These are phyloP conservation scores for Procambarus virginalis DNA, from an alignment of 1,140 invertebrate genomes.

Conservation along the genomic window DNA sequence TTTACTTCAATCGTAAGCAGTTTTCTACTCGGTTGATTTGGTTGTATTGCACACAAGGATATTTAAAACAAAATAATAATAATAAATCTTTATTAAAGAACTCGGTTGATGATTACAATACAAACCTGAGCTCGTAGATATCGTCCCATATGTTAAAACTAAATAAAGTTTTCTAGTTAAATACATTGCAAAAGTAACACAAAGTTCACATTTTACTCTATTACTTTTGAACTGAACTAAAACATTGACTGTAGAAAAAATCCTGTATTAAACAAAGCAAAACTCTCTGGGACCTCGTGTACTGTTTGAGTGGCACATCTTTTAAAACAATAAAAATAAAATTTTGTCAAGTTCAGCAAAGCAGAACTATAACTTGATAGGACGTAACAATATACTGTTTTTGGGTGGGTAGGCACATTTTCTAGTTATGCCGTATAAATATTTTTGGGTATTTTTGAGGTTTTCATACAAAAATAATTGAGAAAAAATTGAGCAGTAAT, in stretches of 20 bases:
- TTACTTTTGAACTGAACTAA: neutral
- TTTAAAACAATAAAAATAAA: no score
- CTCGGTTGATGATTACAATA: neutral
- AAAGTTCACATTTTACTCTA: neutral
- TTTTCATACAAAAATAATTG: conserved; percentile 10
- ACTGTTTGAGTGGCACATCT: neutral
- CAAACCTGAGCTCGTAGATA: conserved; percentile 7
- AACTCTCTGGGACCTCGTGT: neutral
- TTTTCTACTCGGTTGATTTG: no score
- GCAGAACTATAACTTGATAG: neutral
- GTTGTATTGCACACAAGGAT: neutral
- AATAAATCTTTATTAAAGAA: conserved; percentile 18
- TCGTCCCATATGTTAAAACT: neutral
- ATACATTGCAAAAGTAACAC: conserved; percentile 1
- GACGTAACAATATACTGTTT: neutral
- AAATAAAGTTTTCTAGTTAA: neutral
- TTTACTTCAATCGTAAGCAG: no score
- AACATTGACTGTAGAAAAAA: neutral
- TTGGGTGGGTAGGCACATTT: neutral
- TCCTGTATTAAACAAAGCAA: neutral
- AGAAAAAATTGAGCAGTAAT: conserved; percentile 15
- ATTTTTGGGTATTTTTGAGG: neutral
- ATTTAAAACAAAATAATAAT: neutral
- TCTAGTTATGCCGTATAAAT: conserved; percentile 1
- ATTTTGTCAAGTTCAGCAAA: no score